Base-by-base conservation (phyloP, 2,113 vertebrate species). In the Nothocercus julius region DNA sequence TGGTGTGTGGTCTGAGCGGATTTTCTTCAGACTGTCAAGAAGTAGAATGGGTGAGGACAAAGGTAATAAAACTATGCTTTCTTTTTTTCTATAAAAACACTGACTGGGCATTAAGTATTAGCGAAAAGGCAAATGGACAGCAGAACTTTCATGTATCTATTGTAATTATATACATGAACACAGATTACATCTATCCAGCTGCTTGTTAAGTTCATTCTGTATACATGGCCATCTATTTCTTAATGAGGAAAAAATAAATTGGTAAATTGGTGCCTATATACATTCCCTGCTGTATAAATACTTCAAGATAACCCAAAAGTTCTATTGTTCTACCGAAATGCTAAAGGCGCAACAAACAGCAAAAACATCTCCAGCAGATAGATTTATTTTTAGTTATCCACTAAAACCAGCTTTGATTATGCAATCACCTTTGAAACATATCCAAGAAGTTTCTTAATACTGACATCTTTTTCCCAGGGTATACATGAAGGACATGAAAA, bases 381-480 rank as follows among this genome's bases (percentile, higher is more conserved):
- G 11, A 28, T 36, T 77, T 68, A 66, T 90, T 93, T 87, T 90
- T 58, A 87, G 42, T 85, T 92, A 79, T 45, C 87, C 66, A 49
- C 49, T 49, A 49, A 49, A 49, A 22, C 9, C 21, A 22, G 49
- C 21, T 49, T 49, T 49, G 49, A 49, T 49, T 49, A 49, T 73
- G 18, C 32, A 76, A 63, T 49, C 49, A 82, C 15, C 63, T 89
- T 91, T 92, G 40, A 62, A 82, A 70, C 18, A 11, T 68, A 36
- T 89, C 34, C 20, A 45, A 45, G 27, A 83, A 34, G 62, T 82
- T 87, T 90, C 49, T 36, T 81, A 58, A 45, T 58, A 49, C 45
- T 90, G 84, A 89, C 8, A 51, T 83, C 58, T 93, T 69, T 92
- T 92, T 91, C 13, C 58, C 45, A 67, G 61, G 62, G 47, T 92